Evolutionary conservation across 2,113 vertebrate genomes (phyloP), one percentile per base, ranked within the genome.

Genomic region (Leptocoma aspasia): DNA sequence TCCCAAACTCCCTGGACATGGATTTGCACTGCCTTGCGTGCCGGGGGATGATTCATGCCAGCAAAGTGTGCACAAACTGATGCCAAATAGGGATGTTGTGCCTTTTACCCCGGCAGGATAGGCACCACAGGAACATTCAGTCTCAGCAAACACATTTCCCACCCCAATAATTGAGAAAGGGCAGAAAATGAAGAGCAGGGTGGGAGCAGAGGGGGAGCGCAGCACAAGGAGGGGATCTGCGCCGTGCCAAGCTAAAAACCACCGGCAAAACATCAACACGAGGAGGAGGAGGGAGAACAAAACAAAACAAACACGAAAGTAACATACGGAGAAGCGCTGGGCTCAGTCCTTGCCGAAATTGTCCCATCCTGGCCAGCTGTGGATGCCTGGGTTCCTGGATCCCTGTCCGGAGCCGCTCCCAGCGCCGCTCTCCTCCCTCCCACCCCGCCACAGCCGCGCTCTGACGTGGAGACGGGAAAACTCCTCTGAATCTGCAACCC

Each of bases 261-360:
- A 16, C 7, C 6, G 2, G 47, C 21, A 20, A 84, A 82, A 64
- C 15, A 3, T 15, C 26, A 3, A 24, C 76, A 6, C 1, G 2
- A 6, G 26, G 11, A 3, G 50, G 28, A 53, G 33, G 5, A 21
- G 15, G 26, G 8, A 18, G 7, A 17, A 5, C 9, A 4, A 13
- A 52, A 17, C 19, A 7, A 26, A 63, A 13, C 3, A 8, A 75
- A 26, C 11, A 2, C 7, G 3, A 57, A 77, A 66, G 81, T 35
- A 47, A 96, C 96, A 1, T 95, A 94, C 93, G 3, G 92, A 96
- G 92, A 96, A 92, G 82, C 2, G 14, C 27, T 1, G 72, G 52
- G 81, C 81, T 94, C 35, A 0, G 65, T 92, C 65, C 69, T 81
- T 66, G 10, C 72, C 59, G 4, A 7, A 41, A 59, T 1, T 4